phyloP scores from a whole-genome alignment of 2,113 vertebrate species.

The Fulmarus glacialis region DNA sequence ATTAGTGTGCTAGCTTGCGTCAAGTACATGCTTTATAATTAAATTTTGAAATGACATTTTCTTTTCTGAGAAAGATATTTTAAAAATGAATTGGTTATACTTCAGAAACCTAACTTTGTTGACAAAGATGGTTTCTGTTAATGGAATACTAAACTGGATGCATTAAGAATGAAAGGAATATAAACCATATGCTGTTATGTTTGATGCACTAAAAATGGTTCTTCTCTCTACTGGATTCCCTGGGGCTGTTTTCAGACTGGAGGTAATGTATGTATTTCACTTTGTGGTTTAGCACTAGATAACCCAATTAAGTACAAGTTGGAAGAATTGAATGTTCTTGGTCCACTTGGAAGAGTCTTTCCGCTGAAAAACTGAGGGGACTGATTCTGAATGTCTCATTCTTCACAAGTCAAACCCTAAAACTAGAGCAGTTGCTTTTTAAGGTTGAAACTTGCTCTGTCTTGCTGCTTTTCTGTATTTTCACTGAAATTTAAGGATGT shows the following conservation, averaged over 20 bases:
- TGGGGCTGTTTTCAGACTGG: background rate
- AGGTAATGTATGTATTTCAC: background rate
- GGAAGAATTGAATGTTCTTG: background rate
- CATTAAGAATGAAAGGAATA: slow-evolving; percentile 9
- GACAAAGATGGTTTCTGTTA: slow-evolving; percentile 40
- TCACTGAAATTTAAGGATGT: background rate
- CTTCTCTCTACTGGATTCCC: background rate
- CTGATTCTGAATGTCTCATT: background rate
- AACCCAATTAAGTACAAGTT: background rate
- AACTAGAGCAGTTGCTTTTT: background rate
- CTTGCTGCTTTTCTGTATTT: background rate
- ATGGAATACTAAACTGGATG: slow-evolving; percentile 3
- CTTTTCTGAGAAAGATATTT: background rate
- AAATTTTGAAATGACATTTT: background rate
- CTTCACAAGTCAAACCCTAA: background rate
- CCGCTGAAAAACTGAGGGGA: background rate
- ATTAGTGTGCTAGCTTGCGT: background rate
- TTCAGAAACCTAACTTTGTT: background rate
- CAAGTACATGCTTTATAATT: background rate
- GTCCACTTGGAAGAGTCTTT: background rate
- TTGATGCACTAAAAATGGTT: slow-evolving; percentile 17
- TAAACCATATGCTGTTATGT: slow-evolving; percentile 7
- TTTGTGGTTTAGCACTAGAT: background rate
- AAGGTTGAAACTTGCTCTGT: background rate
- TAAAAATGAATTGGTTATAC: background rate